Evolutionary conservation across 2,113 vertebrate species (phyloP).

Genomic region (Stictonetta naevosa): DNA sequence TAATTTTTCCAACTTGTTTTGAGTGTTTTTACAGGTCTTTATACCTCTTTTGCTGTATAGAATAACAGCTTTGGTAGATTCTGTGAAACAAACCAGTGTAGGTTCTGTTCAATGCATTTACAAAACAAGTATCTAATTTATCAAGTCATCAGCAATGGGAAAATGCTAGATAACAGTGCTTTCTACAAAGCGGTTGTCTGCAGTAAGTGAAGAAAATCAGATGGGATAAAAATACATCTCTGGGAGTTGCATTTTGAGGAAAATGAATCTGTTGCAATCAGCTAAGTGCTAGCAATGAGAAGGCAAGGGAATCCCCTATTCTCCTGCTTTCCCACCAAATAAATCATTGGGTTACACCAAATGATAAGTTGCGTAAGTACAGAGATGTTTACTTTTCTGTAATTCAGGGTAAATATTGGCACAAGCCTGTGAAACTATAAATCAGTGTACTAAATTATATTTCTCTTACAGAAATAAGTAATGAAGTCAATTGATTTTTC

Average conservation of each 20-base stretch:
- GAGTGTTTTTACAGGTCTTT: background rate
- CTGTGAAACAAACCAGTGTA: background rate
- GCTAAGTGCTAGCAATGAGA: background rate
- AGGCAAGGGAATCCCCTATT: slow-evolving; percentile 57
- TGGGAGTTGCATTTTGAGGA: background rate
- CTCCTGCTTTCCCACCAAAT: background rate
- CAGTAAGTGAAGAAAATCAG: background rate
- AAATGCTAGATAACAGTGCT: background rate
- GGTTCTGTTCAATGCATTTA: background rate
- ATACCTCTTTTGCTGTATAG: background rate
- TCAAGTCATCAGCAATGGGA: background rate
- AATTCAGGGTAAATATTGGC: background rate
- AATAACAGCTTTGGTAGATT: background rate
- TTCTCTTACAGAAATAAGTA: background rate
- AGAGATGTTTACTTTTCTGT: background rate
- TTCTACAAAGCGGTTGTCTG: background rate
- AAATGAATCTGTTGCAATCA: background rate
- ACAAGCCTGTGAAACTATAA: background rate
- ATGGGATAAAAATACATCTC: background rate
- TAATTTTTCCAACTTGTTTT: background rate
- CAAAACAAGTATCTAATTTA: background rate
- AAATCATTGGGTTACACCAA: slow-evolving; percentile 13
- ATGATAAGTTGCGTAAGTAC: background rate
- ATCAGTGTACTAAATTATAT: background rate
- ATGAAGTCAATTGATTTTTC: background rate